phyloP scores from a whole-genome alignment of 1,140 invertebrate species.

The Zaprionus capensis region DNA sequence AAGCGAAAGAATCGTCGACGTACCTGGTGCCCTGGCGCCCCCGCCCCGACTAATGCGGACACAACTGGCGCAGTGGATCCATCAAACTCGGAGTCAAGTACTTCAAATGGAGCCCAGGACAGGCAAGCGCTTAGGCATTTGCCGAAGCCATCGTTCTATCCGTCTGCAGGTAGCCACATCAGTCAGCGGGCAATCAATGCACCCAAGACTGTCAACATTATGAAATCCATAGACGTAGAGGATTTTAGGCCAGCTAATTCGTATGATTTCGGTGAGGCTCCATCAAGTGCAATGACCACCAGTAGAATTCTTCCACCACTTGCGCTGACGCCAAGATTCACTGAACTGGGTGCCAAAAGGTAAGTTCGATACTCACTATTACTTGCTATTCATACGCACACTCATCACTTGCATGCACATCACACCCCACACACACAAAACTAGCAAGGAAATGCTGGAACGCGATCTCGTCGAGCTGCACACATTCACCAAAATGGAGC shows the following conservation, averaged over 20 bases:
- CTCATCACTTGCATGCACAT: neutral
- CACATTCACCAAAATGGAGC: slow-evolving; percentile 70
- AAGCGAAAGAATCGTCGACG: slow-evolving; percentile 65
- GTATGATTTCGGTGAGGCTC: slow-evolving; percentile 40
- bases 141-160: slow-evolving; percentile 67
- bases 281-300: neutral
- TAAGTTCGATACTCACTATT: slow-evolving; percentile 33
- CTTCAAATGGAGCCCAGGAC: neutral
- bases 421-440: slow-evolving; percentile 1
- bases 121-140: slow-evolving; percentile 39
- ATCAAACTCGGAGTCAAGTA: neutral
- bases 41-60: slow-evolving; percentile 35
- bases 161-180: neutral
- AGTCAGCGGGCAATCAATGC: slow-evolving; percentile 9
- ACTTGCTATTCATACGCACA: neutral
- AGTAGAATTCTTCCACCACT: slow-evolving; percentile 29
- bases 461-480: slow-evolving; percentile 60
- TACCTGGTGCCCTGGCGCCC: slow-evolving; percentile 67
- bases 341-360: slow-evolving; percentile 30
- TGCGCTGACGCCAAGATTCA: slow-evolving; percentile 45
- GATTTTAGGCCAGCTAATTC: slow-evolving; percentile 39
- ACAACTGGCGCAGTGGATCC: neutral
- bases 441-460: slow-evolving; percentile 54
- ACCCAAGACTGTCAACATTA: slow-evolving; percentile 59
- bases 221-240: slow-evolving; percentile 47